phyloP scores from a whole-genome alignment of 2,113 vertebrate species.

The Aegithalos caudatus region DNA sequence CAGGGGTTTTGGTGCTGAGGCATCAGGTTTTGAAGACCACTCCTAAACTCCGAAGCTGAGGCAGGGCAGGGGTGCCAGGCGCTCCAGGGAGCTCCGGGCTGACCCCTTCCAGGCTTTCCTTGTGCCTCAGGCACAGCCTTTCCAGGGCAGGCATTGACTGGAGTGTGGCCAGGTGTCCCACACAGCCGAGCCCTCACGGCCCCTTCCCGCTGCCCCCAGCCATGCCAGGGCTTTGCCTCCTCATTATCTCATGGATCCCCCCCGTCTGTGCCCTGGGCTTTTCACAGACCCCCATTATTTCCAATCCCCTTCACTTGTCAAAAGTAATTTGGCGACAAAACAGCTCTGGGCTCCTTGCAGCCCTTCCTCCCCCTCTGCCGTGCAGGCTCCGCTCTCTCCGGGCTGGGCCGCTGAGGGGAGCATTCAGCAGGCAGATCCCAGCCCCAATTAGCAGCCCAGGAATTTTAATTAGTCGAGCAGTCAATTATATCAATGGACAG shows the following conservation, averaged over 20 bases:
- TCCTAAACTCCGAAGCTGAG: background rate
- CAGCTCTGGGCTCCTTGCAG: constrained; percentile 28
- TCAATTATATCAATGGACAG: constrained; percentile 69
- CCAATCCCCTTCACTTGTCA: constrained; percentile 73
- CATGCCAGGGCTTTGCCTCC: background rate
- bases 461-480: constrained; percentile 72
- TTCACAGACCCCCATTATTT: constrained; percentile 69
- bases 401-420: background rate
- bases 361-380: background rate
- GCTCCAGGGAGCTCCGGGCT: background rate
- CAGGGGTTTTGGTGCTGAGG: background rate
- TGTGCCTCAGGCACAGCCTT: background rate
- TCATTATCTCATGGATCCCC: constrained; percentile 73
- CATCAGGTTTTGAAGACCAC: rapidly evolving
- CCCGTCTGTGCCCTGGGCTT: background rate
- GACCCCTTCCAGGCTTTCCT: background rate
- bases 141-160: background rate
- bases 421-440: background rate
- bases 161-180: rapidly evolving
- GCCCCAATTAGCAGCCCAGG: constrained; percentile 68
- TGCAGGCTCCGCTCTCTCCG: background rate
- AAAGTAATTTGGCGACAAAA: constrained; percentile 54
- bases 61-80: too few relatives aligned
- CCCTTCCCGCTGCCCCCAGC: rapidly evolving
- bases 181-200: rapidly evolving